Evolutionary conservation across 2,113 vertebrate genomes (phyloP), one percentile per base, ranked within the genome.

Genomic region (Paramisgurnus dabryanus): DNA sequence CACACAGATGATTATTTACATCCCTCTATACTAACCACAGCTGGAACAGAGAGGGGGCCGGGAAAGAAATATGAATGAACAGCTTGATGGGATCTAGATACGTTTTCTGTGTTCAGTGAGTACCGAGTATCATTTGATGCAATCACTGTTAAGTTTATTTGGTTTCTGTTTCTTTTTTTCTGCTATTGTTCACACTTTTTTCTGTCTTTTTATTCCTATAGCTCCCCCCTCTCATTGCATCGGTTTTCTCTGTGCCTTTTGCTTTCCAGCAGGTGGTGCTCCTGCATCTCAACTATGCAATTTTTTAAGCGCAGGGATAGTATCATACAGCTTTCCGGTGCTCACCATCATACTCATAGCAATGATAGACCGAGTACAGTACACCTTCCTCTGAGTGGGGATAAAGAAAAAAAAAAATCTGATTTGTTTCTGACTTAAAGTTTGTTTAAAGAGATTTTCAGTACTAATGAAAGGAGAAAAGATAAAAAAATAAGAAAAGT

Each of bases 381-480:
- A 61, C 6, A 6, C 5, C n/a, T 58, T 53, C 4, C 47, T 17
- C 43, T 41, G 75, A 65, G 5, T 49, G 43, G 8, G 13, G 86
- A 82, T 45, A 86, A 76, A 53, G 89, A 92, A 82, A 66, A 91
- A 90, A 86, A 94, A 89, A 83, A 50, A 41, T 65, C 2, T 70
- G 76, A 79, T 88, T 92, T 77, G 81, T 93, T 94, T 89, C 89
- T 93, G 91, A 90, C 89, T 91, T 90, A 89, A 92, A 94, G 93
- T 95, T 95, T 94, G 93, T 92, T 92, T 91, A 94, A 95, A 92
- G 93, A 94, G 93, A 95, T 95, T 96, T 95, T 94, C 94, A 96
- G 86, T 64, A 89, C 88, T 88, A 77, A 86, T 86, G 88, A 86
- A 79, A 85, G 73, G 15, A 83, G 3, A 68, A 66, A 43, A 64